Base-by-base conservation (phyloP, 2,113 vertebrate genomes). In the Puma concolor region DNA sequence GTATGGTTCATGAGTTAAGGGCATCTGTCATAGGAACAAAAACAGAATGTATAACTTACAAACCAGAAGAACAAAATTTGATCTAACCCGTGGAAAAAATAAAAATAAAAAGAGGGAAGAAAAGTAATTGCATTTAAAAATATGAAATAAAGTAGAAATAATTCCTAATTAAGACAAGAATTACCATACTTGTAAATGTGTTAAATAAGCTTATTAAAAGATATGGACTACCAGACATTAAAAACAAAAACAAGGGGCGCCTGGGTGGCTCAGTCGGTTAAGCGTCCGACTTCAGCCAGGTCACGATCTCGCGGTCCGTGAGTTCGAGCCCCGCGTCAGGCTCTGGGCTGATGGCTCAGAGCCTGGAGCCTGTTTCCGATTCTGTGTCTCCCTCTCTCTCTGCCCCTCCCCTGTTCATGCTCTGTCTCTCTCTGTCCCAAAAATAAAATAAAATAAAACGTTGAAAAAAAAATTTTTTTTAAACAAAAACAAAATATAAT, bases 161-260 rank as follows among this genome's bases (percentile, higher is more conserved):
- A 93, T 6, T 69, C 4, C 25, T 83, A 69, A 63, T 44, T 95
- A 88, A 36, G 91, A 87, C 4, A 92, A 96, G 36, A 87, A 92
- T 52, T 64, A 54, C 31, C 17, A 15, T 57, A 88, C 67, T 52
- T 92, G 31, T 50, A 96, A 76, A 36, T 38, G 31, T 48, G 38
- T 84, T 93, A 60, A 77, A 60, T 50, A 71, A 71, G 33, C 33
- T 93, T 89, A 88, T 60, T 77, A 84, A 95, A 95, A 71, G 4
- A 85, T 23, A 54, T 21, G 54, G 16, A 50, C 41, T 52, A 48
- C 25, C n/a, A n/a, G n/a, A n/a, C n/a, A n/a, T n/a, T n/a, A n/a
- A n/a, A n/a, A n/a, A n/a, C n/a, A n/a, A n/a, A n/a, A n/a, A n/a
- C n/a, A n/a, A 2, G 36, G 36, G 36, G 36, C 36, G 36, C 36